These are phyloP conservation scores for Delichon dasypus DNA, from an alignment of 2,797 vertebrate genomes.

Conservation along the genomic window DNA sequence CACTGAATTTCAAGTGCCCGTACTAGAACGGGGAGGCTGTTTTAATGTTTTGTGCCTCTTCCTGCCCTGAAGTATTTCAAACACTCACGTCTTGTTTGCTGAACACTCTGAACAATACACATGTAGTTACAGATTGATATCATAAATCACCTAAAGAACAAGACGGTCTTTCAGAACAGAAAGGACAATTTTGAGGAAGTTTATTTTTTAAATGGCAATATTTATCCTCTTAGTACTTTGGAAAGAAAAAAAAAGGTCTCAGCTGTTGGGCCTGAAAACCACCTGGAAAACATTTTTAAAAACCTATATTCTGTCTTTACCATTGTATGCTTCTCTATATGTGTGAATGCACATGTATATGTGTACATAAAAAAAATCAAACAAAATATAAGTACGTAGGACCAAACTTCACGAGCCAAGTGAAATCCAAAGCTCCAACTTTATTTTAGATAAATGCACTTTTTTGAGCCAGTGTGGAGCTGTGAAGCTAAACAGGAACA, in stretches of 20 bases:
- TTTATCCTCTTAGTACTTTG: slow-evolving; percentile 27
- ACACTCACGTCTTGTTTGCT: slow-evolving; percentile 65
- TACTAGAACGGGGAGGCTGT: neutral
- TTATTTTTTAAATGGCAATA: slow-evolving; percentile 50
- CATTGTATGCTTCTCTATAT: neutral
- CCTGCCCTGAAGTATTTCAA: slow-evolving; percentile 57
- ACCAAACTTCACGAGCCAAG: neutral
- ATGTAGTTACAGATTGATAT: slow-evolving; percentile 33
- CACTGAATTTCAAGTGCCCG: slow-evolving; percentile 4
- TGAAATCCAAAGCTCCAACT: neutral
- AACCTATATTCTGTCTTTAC: neutral
- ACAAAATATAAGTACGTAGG: neutral
- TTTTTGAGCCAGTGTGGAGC: neutral
- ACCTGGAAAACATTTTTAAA: neutral
- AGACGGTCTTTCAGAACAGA: slow-evolving; percentile 52
- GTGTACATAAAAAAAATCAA: neutral
- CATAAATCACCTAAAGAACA: slow-evolving; percentile 67
- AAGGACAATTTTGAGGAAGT: slow-evolving; percentile 64
- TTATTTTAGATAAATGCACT: neutral
- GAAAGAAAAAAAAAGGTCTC: neutral
- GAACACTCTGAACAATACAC: slow-evolving; percentile 62
- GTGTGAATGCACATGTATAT: neutral
- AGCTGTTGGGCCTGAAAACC: neutral
- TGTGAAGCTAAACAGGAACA: neutral
- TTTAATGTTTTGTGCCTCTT: slow-evolving; percentile 21